A percentile compares a stretch with the other conserved stretches of the same genome.
These are phyloP conservation scores for Cricetomys ansorgei DNA, from an alignment of 2,113 vertebrate species.

Conservation along the genomic window DNA sequence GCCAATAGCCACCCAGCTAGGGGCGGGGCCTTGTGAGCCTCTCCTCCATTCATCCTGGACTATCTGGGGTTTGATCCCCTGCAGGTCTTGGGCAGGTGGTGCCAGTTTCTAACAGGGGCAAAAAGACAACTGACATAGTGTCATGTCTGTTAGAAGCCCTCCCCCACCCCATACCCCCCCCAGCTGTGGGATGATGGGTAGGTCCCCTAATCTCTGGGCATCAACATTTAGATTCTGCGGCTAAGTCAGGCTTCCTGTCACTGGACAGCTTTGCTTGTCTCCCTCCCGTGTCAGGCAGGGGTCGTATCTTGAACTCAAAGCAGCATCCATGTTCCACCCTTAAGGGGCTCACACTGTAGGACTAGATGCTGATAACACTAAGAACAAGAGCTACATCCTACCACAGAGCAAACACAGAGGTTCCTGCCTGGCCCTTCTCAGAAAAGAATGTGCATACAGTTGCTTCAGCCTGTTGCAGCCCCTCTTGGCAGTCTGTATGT, in stretches of 20 bases:
- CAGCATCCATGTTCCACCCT: accelerated
- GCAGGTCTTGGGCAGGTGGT: neutral
- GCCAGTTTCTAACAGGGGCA: neutral
- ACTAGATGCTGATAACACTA: accelerated
- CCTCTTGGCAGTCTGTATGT: neutral
- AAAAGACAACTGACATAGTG: neutral
- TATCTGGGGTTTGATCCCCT: neutral
- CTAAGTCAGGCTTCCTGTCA: neutral
- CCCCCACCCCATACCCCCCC: neutral
- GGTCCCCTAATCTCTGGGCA: neutral
- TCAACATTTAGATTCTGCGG: neutral
- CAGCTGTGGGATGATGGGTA: neutral
- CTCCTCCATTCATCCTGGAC: neutral
- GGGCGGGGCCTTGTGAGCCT: neutral
- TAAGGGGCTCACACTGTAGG: accelerated
- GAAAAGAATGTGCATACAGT: neutral
- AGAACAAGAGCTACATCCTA: accelerated
- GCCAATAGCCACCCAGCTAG: neutral
- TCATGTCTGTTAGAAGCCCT: accelerated
- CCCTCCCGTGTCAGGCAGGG: neutral
- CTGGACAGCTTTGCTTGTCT: neutral
- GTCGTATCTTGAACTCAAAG: neutral
- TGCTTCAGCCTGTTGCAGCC: accelerated
- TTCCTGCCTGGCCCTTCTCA: accelerated
- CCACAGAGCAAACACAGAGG: neutral